Conservation (phyloP, 2,888 invertebrate genomes). For the Epirrhoe tristata region DNA sequence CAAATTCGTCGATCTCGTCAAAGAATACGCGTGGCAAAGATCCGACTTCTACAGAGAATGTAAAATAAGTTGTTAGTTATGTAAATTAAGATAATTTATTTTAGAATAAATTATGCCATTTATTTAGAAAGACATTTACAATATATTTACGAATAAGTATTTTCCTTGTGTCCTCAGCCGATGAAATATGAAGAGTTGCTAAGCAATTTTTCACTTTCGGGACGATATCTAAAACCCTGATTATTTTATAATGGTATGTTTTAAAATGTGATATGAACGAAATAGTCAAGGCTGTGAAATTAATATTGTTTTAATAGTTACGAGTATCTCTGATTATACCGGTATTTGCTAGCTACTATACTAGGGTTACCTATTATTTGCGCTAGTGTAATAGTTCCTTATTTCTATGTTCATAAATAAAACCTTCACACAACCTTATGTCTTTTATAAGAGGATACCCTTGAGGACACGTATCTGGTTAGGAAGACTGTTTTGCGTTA, state of each 20-base stretch:
- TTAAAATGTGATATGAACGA: constrained; percentile 12
- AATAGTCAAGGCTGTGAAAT: constrained; percentile 35
- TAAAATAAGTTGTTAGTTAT: constrained; percentile 29
- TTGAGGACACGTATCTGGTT: constrained; percentile 3
- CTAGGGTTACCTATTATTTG: constrained; percentile 14
- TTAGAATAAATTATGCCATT: neutral
- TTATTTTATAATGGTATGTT: neutral
- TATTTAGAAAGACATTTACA: neutral
- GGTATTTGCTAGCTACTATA: constrained; percentile 2
- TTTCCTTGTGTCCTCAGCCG: neutral
- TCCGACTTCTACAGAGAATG: constrained; percentile 58
- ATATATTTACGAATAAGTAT: neutral
- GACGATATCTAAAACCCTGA: neutral
- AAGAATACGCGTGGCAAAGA: constrained; percentile 56
- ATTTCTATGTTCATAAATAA: constrained; percentile 33
- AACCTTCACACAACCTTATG: constrained; percentile 32
- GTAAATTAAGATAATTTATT: neutral
- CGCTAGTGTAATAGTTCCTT: constrained; percentile 17
- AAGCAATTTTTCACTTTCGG: neutral
- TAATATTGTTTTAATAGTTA: constrained; percentile 12
- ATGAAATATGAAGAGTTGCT: neutral
- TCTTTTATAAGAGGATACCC: constrained; percentile 14
- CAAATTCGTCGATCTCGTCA: constrained; percentile 71
- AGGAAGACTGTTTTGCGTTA: neutral
- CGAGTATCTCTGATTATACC: constrained; percentile 8